A percentile compares a stretch with the other conserved stretches of the same genome.
These are phyloP conservation scores for Morone chrysops DNA, from an alignment of 2,113 vertebrate genomes.

Conservation along the genomic window DNA sequence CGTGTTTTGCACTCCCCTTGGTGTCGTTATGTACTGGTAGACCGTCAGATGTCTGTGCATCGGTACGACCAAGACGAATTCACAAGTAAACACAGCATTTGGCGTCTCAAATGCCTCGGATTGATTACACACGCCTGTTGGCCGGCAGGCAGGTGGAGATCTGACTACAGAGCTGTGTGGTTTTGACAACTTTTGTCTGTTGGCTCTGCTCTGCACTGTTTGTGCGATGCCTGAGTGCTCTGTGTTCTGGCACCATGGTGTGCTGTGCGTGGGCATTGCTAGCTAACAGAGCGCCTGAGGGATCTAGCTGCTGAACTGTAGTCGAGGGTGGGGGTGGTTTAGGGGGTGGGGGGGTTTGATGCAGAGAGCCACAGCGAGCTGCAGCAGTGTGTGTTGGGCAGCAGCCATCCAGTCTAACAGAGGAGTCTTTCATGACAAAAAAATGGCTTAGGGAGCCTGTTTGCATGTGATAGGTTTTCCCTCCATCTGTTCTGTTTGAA, in stretches of 20 bases:
- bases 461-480: conserved; percentile 64
- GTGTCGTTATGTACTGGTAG: conserved; percentile 2
- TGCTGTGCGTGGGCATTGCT: conserved; percentile 73
- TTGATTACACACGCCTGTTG: conserved; percentile 43
- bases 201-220: conserved; percentile 65
- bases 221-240: conserved; percentile 59
- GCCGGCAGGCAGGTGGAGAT: conserved; percentile 52
- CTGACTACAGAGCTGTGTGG: conserved; percentile 50
- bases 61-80: conserved; percentile 25
- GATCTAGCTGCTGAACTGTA: conserved; percentile 71
- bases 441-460: conserved; percentile 54
- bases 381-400: conserved; percentile 58
- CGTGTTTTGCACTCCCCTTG: neutral
- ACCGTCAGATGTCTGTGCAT: conserved; percentile 23
- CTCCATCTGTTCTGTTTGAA: conserved; percentile 66
- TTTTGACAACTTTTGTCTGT: conserved; percentile 70
- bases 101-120: conserved; percentile 14
- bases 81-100: conserved; percentile 16
- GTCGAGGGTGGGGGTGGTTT: conserved; percentile 54
- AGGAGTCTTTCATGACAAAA: conserved; percentile 66
- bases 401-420: conserved; percentile 60
- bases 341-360: conserved; percentile 29
- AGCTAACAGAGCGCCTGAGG: conserved; percentile 72
- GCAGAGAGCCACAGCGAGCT: conserved; percentile 46
- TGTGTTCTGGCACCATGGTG: conserved; percentile 71